phyloP scores from a whole-genome alignment of 2,888 invertebrate species.

The Molorchus minor region DNA sequence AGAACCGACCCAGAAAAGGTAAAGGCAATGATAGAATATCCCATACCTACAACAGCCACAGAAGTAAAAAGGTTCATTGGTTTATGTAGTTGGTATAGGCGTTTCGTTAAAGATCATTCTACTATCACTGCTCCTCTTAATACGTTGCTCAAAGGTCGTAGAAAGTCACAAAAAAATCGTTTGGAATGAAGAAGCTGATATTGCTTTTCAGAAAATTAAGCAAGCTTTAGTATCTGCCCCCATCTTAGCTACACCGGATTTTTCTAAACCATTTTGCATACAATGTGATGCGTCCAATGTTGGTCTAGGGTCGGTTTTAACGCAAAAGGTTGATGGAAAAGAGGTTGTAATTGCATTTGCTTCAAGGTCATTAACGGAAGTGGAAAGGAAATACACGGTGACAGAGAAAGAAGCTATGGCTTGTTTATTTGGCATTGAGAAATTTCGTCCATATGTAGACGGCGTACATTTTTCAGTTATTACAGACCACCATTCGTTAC shows the following conservation, averaged over 20 bases:
- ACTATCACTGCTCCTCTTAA: too few species aligned
- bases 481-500: constrained; percentile 1
- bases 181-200: constrained; percentile 1
- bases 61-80: constrained; percentile 8
- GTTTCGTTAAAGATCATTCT: too few species aligned
- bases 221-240: background rate
- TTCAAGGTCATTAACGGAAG: background rate
- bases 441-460: background rate
- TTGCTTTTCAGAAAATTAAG: constrained; percentile 1
- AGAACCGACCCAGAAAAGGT: too few species aligned
- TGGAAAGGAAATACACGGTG: background rate
- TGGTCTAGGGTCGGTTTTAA: too few species aligned
- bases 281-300: too few species aligned
- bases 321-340: too few species aligned
- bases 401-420: background rate
- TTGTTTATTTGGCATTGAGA: background rate
- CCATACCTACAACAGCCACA: background rate
- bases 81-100: background rate
- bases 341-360: too few species aligned
- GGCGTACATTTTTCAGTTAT: background rate
- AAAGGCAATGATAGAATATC: constrained; percentile 5
- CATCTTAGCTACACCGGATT: too few species aligned
- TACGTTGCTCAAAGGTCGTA: too few species aligned
- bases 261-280: too few species aligned
- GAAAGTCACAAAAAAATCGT: constrained; percentile 3